phyloP scores from a whole-genome alignment of 2,113 vertebrate species.

The Saguinus imperator region DNA sequence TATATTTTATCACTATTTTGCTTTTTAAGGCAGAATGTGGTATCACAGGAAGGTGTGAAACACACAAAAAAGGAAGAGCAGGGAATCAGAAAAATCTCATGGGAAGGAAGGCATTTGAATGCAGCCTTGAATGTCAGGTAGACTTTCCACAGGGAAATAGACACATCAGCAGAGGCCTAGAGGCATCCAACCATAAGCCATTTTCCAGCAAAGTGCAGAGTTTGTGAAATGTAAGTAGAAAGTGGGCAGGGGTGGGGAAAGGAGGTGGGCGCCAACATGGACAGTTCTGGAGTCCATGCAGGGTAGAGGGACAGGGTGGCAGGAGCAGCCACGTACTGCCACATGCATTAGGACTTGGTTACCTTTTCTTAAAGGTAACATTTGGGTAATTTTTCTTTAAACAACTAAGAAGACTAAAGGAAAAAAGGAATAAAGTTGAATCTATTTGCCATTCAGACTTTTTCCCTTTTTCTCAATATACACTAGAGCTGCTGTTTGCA shows the following conservation, averaged over 20 bases:
- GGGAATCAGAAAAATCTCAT: not conserved
- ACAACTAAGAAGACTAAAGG: not conserved
- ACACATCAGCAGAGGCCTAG: not conserved
- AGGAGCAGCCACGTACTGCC: not conserved
- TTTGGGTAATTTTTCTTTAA: not conserved
- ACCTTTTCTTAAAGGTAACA: not conserved
- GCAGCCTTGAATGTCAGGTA: not conserved
- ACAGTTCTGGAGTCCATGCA: fast-evolving
- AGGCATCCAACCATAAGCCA: not conserved
- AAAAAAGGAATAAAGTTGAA: not conserved
- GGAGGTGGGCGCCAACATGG: too few relatives aligned
- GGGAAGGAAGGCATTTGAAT: not conserved
- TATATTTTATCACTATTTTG: not conserved
- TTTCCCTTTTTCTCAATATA: not conserved
- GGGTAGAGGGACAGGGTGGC: not conserved
- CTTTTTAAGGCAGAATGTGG: not conserved
- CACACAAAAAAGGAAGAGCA: not conserved
- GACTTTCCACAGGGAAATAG: not conserved
- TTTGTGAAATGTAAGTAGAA: not conserved
- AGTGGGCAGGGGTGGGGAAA: not conserved
- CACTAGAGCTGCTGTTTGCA: not conserved
- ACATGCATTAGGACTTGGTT: not conserved
- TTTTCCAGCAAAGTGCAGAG: not conserved
- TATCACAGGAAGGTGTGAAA: not conserved
- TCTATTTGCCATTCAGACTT: not conserved